Base-by-base conservation (phyloP, 2,888 invertebrate species). In the Ametastegia equiseti region DNA sequence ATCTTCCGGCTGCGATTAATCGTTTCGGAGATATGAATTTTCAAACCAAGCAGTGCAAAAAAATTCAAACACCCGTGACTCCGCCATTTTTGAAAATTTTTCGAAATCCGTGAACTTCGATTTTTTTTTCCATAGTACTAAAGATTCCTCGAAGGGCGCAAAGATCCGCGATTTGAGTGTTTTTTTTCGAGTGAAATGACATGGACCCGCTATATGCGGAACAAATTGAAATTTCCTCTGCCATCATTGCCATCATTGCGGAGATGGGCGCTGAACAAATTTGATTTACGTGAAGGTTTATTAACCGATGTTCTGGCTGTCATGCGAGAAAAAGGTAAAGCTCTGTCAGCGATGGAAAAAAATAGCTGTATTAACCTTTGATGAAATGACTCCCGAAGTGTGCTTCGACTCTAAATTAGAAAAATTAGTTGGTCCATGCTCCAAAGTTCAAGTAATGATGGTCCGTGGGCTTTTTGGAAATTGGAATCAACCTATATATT, bases 401-500 rank as follows among this genome's bases (percentile, higher is more conserved):
- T 19, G 67, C 11, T 67, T 39, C 42, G 67, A 67, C 19, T 11
- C 42, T 19, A 30, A 75, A 27, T 42, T 39, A 30, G 81, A 87
- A 81, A 82, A 81, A 47, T 80, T 82, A 42, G 39, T 86, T 65
- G 86, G 85, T 7, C 86, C 85, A 15, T 84, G 86, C 67, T 81
- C 81, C 80, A 63, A 81, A 45, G 85, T 86, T 79, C 84, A 86
- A 82, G 80, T 80, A 27, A 84, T 86, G 50, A 84, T 87, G 83
- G 83, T 81, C 3, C 78, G 85, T 27, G 86, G 85, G 7, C 33
- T 86, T 13, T 36, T 86, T 82, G 27, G 63, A 13, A 80, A 82
- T 2, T 87, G 86, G 87, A 87, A 87, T 81, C 84, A 87, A 81
- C 86, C 85, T 9, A 77, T 88, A 11, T 87, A 81, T 82, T 87